Base-by-base conservation (phyloP, 2,888 invertebrate genomes). In the Caprella mutica region DNA sequence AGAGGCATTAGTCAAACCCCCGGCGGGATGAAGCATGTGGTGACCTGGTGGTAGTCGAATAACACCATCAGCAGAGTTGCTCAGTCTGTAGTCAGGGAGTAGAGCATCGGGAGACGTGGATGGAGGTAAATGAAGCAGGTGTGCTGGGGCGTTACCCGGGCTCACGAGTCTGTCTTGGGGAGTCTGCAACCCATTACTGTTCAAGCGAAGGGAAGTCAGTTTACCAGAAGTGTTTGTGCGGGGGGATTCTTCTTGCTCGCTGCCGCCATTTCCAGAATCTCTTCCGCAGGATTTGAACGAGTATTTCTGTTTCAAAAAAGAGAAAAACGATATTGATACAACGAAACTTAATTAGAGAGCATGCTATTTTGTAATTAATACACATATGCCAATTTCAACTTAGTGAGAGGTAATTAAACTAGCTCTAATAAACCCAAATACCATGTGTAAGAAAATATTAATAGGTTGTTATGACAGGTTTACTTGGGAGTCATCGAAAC, bases 261-360 rank as follows among this genome's bases (percentile, higher is more conserved):
- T 77, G 71, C 82, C 75, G 70, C 82, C 76, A 75, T 80, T 79
- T 64, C 80, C 79, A 44, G 80, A 79, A 71, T 80, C 80, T 62
- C 80, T 78, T 66, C 79, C 80, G 70, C 78, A 83, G 67, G 83
- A 83, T 73, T 85, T 85, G 84, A 84, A 85, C 82, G 84, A 85
- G 82, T 83, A 84, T 83, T 84, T 85, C 85, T 85, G 84, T 5
- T 6, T n/a, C 39, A 58, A 52, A 33, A 43, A 52, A 51, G 3
- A 14, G 21, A 14, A 33, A 33, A n/a, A n/a, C n/a, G n/a, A n/a
- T n/a, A n/a, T n/a, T n/a, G n/a, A n/a, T n/a, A n/a, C n/a, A n/a
- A n/a, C n/a, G n/a, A n/a, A n/a, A n/a, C n/a, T n/a, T n/a, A n/a
- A n/a, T n/a, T n/a, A n/a, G n/a, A n/a, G n/a, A n/a, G n/a, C n/a